These are phyloP conservation scores for Ammodytes marinus DNA, from an alignment of 2,113 vertebrate species.

Conservation along the genomic window DNA sequence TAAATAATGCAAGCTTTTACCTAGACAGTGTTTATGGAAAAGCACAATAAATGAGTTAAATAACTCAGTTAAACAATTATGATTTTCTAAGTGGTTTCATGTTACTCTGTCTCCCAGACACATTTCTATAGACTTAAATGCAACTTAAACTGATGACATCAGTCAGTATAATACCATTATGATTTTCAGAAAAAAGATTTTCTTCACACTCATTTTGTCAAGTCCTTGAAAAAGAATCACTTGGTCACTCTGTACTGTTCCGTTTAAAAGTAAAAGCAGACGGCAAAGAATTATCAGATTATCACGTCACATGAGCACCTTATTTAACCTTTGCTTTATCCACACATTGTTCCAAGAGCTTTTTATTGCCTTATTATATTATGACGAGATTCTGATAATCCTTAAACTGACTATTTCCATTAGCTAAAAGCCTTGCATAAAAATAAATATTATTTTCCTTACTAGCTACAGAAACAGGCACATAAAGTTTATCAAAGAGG, in stretches of 20 bases:
- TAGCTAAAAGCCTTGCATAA: conserved; percentile 4
- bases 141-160: not conserved
- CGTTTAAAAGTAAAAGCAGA: conserved; percentile 2
- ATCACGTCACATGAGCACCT: not conserved
- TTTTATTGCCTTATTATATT: conserved; percentile 26
- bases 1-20: not conserved
- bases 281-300: not conserved
- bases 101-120: conserved; percentile 12
- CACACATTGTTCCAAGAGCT: conserved; percentile 10
- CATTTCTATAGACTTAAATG: not conserved
- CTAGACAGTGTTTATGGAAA: not conserved
- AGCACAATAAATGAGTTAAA: not conserved
- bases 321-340: conserved; percentile 5
- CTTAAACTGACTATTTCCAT: conserved; percentile 7
- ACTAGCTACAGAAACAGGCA: not conserved
- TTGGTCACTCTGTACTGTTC: not conserved
- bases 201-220: not conserved
- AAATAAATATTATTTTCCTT: conserved; percentile 10
- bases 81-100: conserved; percentile 11
- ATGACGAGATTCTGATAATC: conserved; percentile 7
- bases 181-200: not conserved
- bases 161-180: too few relatives aligned
- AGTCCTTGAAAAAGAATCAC: too few relatives aligned
- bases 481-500: conserved; percentile 14
- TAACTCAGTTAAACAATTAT: not conserved